These are phyloP conservation scores for Melanocharis versteri DNA, from an alignment of 2,113 vertebrate genomes.

Conservation along the genomic window DNA sequence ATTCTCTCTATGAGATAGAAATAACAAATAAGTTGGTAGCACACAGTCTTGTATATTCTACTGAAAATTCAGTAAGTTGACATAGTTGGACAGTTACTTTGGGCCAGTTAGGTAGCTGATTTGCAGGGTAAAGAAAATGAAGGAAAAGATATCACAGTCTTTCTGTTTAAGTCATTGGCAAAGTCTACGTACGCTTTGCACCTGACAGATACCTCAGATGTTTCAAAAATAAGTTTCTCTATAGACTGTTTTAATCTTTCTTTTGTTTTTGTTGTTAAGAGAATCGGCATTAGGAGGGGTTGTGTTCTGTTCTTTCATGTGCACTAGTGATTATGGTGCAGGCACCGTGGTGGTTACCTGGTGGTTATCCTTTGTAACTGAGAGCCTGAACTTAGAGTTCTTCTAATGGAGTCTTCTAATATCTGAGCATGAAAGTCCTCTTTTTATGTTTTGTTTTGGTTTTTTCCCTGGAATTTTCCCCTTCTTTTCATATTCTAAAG, in stretches of 20 bases:
- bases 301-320: not conserved
- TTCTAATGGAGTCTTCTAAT: not conserved
- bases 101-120: not conserved
- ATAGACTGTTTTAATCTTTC: not conserved
- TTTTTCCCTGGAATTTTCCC: not conserved
- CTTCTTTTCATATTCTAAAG: not conserved
- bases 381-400: not conserved
- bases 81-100: not conserved
- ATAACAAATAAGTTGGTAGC: not conserved
- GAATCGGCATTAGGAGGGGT: not conserved
- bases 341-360: not conserved
- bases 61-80: not conserved
- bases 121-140: not conserved
- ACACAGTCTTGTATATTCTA: not conserved
- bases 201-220: not conserved
- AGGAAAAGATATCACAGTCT: not conserved
- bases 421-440: not conserved
- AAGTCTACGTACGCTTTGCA: not conserved
- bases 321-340: not conserved
- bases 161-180: not conserved
- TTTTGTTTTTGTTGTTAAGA: not conserved
- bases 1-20: not conserved
- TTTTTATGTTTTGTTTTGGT: not conserved
- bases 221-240: not conserved
- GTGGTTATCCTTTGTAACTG: not conserved